phyloP scores from a whole-genome alignment of 1,140 invertebrate genomes.

The Orussus abietinus region DNA sequence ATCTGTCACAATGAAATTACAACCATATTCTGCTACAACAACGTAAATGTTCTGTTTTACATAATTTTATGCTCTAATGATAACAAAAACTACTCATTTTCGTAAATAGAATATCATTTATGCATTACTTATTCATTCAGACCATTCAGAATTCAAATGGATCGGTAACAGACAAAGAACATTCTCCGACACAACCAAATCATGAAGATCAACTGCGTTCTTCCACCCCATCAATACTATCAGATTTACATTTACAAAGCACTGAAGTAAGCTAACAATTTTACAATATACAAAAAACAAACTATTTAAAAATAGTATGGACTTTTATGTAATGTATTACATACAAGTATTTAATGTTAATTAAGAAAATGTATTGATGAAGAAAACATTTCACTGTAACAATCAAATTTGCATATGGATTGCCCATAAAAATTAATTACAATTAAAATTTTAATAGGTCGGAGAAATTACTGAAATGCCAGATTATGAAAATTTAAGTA shows the following conservation, averaged over 20 bases:
- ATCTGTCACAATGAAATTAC: no score
- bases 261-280: constrained; percentile 49
- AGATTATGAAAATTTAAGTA: constrained; percentile 64
- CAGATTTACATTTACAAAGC: constrained; percentile 44
- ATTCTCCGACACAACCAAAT: constrained; percentile 19
- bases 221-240: constrained; percentile 39
- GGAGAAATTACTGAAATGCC: constrained; percentile 64
- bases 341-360: background rate
- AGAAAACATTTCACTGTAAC: constrained; percentile 1
- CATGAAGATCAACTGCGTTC: constrained; percentile 28
- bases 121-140: constrained; percentile 20
- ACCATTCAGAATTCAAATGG: constrained; percentile 27
- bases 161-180: constrained; percentile 36
- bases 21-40: no score
- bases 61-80: no score
- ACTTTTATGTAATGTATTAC: background rate
- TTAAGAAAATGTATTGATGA: background rate
- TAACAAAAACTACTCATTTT: constrained; percentile 6
- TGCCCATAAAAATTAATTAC: no score
- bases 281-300: constrained; percentile 5
- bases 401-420: constrained; percentile 15
- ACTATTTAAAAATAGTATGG: background rate
- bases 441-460: constrained; percentile 59
- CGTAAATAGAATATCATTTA: constrained; percentile 3
- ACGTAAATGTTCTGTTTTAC: no score